These are phyloP conservation scores for Drosophila chauvacae DNA, from an alignment of 1,140 invertebrate species.

Conservation along the genomic window DNA sequence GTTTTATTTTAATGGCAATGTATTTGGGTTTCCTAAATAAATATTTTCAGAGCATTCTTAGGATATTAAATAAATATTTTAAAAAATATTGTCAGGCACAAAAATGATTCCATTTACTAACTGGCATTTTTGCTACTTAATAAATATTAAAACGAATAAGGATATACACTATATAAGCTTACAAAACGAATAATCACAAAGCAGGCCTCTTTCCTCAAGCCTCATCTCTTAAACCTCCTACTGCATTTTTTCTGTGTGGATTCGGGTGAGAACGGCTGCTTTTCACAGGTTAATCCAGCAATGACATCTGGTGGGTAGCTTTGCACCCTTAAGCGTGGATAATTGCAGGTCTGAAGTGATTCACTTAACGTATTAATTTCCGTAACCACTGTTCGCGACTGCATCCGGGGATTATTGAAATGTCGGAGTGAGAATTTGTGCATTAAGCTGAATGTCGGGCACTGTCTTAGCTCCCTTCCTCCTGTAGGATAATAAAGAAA, in stretches of 20 bases:
- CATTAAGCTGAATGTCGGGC: conserved; percentile 40
- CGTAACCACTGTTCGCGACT: conserved; percentile 10
- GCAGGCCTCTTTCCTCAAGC: too few species aligned
- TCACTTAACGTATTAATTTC: conserved; percentile 36
- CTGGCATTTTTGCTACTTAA: background rate
- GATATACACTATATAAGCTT: background rate
- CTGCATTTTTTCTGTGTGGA: background rate
- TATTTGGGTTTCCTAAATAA: too few species aligned
- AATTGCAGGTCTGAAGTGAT: conserved; percentile 18
- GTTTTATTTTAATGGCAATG: too few species aligned
- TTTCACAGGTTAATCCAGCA: conserved; percentile 9
- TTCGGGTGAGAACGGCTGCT: background rate
- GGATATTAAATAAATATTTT: background rate
- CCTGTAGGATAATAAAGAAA: background rate
- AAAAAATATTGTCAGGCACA: background rate
- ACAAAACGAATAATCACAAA: background rate
- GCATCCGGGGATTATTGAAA: conserved; percentile 18
- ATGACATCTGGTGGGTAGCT: conserved; percentile 14
- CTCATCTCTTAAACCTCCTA: background rate
- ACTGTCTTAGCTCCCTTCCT: background rate
- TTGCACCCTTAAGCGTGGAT: conserved; percentile 2
- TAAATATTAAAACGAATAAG: background rate
- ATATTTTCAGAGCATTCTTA: too few species aligned
- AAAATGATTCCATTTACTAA: background rate
- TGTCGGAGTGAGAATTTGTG: conserved; percentile 33